Base-by-base conservation (phyloP, 2,888 invertebrate species). In the Euplagia quadripunctaria region DNA sequence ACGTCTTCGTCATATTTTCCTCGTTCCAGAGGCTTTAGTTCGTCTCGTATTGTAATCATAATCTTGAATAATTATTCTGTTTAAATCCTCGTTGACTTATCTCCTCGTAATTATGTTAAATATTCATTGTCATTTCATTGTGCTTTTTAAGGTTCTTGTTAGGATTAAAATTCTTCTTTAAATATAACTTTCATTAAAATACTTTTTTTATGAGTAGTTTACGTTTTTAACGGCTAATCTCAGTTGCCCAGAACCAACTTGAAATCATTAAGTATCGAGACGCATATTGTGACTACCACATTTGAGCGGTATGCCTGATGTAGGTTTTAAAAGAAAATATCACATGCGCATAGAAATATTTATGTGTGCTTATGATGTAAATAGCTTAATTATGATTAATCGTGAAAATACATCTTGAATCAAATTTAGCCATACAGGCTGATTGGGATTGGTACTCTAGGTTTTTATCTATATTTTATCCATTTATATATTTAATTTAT, bases 61-160 rank as follows among this genome's bases (percentile, higher is more conserved):
- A 66, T 51, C 43, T 64, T 73, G 68, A 78, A 55, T 71, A 70
- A 52, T 73, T 65, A 70, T 74, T 71, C 49, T 71, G 58, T 64
- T 7, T 49, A 58, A 73, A 80, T 68, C 63, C 68, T 66, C 41
- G 51, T 66, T 51, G 52, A 73, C 20, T 78, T 80, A 77, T 74
- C 71, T 71, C 61, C 16, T 58, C 64, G 7, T 46, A 72, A 72
- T 77, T 72, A 65, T 68, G 61, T 77, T 46, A 61, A 64, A 68
- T 61, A 65, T 74, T 65, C 61, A 74, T 64, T 71, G 68, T 79
- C 61, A 72, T 58, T 68, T 43, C 12, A 51, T 66, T 66, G 31
- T 66, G 49, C 14, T 1, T 31, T 31, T 31, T 31, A 31, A 31
- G 31, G 6, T 41, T 64, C 41, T 67, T 67, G 51, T 51, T 51